Evolutionary conservation across 1,140 invertebrate species (phyloP).

Genomic region (Lysiphlebus fabarum): DNA sequence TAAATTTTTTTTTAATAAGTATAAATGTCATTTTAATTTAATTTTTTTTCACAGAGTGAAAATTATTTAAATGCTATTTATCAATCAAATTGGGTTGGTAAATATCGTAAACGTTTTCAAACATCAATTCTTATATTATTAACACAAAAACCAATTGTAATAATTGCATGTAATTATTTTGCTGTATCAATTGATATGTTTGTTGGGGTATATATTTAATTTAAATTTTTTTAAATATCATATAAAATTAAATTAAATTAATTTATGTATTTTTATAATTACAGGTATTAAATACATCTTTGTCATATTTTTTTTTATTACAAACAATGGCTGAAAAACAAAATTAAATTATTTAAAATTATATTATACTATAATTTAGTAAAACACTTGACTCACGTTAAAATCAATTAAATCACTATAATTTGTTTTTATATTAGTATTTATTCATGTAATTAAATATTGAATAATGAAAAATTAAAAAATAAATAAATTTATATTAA

Average conservation of each 20-base stretch:
- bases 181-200: slow-evolving; percentile 30
- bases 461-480: too few relatives aligned
- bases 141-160: slow-evolving; percentile 27
- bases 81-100: slow-evolving; percentile 22
- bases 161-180: slow-evolving; percentile 28
- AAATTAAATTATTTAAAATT: too few relatives aligned
- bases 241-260: neutral
- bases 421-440: too few relatives aligned
- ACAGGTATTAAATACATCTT: slow-evolving; percentile 14
- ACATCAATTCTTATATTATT: slow-evolving; percentile 27
- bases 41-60: slow-evolving; percentile 19
- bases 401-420: too few relatives aligned
- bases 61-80: slow-evolving; percentile 15
- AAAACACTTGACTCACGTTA: too few relatives aligned
- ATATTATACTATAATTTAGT: too few relatives aligned
- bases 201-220: slow-evolving; percentile 24
- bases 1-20: neutral
- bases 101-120: neutral
- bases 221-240: neutral
- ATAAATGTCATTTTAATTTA: too few relatives aligned
- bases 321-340: slow-evolving; percentile 17
- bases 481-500: too few relatives aligned
- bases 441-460: too few relatives aligned
- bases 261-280: neutral
- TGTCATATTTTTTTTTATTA: slow-evolving; percentile 15